phyloP scores from a whole-genome alignment of 1,140 invertebrate genomes.

The Zophobas morio region DNA sequence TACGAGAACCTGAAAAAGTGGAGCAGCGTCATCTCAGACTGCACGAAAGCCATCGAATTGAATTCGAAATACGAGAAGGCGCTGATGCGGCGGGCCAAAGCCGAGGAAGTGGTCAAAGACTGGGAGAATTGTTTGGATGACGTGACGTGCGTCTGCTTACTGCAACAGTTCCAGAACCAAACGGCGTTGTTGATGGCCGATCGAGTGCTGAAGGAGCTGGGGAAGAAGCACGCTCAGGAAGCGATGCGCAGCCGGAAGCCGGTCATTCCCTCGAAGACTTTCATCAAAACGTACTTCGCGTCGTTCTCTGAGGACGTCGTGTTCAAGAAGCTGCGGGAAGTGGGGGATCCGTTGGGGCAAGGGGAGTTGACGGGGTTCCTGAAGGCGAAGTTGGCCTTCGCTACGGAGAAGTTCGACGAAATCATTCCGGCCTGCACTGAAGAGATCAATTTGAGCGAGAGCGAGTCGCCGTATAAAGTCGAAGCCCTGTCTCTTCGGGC shows the following conservation, averaged over 20 bases:
- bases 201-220: slow-evolving; percentile 85
- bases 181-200: slow-evolving; percentile 86
- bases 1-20: slow-evolving; percentile 94
- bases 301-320: slow-evolving; percentile 90
- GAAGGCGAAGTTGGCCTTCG: slow-evolving; percentile 77
- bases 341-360: slow-evolving; percentile 60
- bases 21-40: slow-evolving; percentile 88
- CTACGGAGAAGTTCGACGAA: slow-evolving; percentile 81
- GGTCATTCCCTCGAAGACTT: slow-evolving; percentile 85
- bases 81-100: slow-evolving; percentile 85
- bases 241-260: slow-evolving; percentile 79
- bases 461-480: slow-evolving; percentile 70
- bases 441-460: slow-evolving; percentile 80
- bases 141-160: slow-evolving; percentile 91
- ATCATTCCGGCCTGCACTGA: slow-evolving; percentile 85
- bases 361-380: slow-evolving; percentile 69
- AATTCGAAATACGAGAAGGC: slow-evolving; percentile 94
- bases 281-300: slow-evolving; percentile 87
- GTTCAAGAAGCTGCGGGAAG: slow-evolving; percentile 63
- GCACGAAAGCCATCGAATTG: slow-evolving; percentile 85
- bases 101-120: slow-evolving; percentile 84
- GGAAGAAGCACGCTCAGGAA: slow-evolving; percentile 80
- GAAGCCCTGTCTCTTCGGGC: slow-evolving; percentile 85
- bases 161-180: slow-evolving; percentile 90
- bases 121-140: slow-evolving; percentile 89